Percentiles rank a stretch among this genome's conserved stretches.
Evolutionary conservation across 1,140 invertebrate species (phyloP).

Genomic region (Drosophila pruinosa): DNA sequence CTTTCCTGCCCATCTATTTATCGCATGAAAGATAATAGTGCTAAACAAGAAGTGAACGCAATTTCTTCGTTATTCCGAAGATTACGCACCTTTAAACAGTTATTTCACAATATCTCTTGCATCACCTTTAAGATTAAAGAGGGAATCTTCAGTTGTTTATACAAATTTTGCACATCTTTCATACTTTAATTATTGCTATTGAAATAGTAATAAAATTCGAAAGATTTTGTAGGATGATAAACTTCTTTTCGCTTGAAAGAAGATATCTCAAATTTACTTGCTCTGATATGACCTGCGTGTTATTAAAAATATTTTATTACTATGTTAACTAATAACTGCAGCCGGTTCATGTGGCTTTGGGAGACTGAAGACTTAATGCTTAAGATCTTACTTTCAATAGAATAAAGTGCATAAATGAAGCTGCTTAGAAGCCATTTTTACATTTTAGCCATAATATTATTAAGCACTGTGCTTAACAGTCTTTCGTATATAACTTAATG

Average conservation of each 20-base stretch:
- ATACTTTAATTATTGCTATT: no score
- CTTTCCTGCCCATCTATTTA: slow-evolving; percentile 12
- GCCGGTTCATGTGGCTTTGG: not conserved
- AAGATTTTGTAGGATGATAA: no score
- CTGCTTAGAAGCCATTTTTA: not conserved
- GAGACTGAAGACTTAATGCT: no score
- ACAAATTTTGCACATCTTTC: no score
- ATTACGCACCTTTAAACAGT: not conserved
- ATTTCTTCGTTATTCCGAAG: not conserved
- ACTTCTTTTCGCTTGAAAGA: no score
- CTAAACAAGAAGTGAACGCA: not conserved
- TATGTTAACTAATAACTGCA: slow-evolving; percentile 13
- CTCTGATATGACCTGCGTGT: no score
- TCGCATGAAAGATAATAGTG: slow-evolving; percentile 13
- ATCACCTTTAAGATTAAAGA: no score
- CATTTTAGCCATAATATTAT: slow-evolving; percentile 1
- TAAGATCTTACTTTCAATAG: not conserved
- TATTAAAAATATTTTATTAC: not conserved
- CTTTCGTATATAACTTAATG: no score
- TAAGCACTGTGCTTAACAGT: no score
- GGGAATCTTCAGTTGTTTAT: not conserved
- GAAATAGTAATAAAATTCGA: no score
- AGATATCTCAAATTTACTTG: no score
- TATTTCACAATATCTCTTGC: not conserved
- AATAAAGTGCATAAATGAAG: slow-evolving; percentile 2